phyloP scores from a whole-genome alignment of 2,797 vertebrate genomes.

The Acanthis flammea region DNA sequence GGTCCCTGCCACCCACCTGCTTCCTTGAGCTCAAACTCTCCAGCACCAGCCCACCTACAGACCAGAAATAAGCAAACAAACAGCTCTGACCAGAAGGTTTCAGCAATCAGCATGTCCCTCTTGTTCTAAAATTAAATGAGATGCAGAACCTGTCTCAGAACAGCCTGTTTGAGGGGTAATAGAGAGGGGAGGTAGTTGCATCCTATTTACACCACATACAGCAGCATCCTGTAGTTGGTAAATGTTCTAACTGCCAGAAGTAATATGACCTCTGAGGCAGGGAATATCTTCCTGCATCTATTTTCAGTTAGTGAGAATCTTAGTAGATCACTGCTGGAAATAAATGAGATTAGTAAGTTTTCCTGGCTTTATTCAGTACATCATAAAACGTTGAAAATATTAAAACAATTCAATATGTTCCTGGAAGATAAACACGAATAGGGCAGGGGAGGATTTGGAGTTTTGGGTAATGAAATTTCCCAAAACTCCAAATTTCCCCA shows the following conservation, averaged over 20 bases:
- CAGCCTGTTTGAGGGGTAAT: background rate
- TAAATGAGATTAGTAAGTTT: background rate
- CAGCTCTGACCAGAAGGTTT: slow-evolving; percentile 26
- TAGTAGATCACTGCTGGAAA: slow-evolving; percentile 20
- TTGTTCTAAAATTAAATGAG: slow-evolving; percentile 26
- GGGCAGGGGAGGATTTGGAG: background rate
- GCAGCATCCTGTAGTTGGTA: background rate
- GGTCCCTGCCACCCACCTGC: slow-evolving; percentile 5
- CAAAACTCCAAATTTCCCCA: no score
- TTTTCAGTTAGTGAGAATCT: slow-evolving; percentile 3
- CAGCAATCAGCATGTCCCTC: background rate
- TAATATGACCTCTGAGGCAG: slow-evolving; percentile 46
- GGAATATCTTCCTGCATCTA: slow-evolving; percentile 23
- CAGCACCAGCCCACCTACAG: slow-evolving; percentile 9
- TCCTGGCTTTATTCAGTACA: background rate
- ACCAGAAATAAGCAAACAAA: slow-evolving; percentile 26
- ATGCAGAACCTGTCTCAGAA: background rate
- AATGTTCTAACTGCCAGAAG: slow-evolving; percentile 21
- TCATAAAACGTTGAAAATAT: background rate
- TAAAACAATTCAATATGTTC: background rate
- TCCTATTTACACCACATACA: background rate
- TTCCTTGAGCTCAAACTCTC: background rate
- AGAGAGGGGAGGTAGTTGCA: background rate
- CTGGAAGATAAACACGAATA: background rate
- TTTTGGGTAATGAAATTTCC: background rate